These are phyloP conservation scores for Patagioenas fasciata DNA, from an alignment of 2,113 vertebrate genomes.

Conservation along the genomic window DNA sequence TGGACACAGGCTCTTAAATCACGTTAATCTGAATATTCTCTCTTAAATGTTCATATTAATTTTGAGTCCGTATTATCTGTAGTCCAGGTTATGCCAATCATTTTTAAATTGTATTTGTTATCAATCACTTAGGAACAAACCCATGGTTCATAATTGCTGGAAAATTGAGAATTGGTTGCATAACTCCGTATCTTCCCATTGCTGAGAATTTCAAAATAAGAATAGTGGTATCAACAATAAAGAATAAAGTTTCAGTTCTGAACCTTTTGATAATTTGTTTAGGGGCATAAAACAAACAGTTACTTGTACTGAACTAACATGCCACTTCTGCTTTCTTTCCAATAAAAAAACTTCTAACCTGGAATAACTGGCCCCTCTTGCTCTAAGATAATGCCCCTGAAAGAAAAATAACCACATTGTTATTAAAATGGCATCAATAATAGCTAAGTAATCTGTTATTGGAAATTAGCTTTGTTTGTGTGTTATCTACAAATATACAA, in stretches of 20 bases:
- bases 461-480: constrained; percentile 37
- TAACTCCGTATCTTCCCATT: not conserved
- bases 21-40: not conserved
- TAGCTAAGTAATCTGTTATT: constrained; percentile 46
- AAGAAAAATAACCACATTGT: constrained; percentile 27
- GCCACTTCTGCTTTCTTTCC: not conserved
- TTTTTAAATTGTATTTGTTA: constrained; percentile 8
- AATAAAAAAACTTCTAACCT: constrained; percentile 1
- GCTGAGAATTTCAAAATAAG: constrained; percentile 8
- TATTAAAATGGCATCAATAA: constrained; percentile 52
- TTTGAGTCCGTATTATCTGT: not conserved
- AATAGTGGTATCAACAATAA: not conserved
- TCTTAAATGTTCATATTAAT: not conserved
- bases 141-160: constrained; percentile 26
- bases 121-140: not conserved
- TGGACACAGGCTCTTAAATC: not conserved
- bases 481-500: constrained; percentile 57
- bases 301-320: not conserved
- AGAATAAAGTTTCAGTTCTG: not conserved
- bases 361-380: not conserved
- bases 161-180: constrained; percentile 24
- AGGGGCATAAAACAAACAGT: not conserved
- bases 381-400: constrained; percentile 41
- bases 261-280: constrained; percentile 5
- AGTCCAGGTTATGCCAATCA: not conserved